Base-by-base conservation (phyloP, 2,888 invertebrate genomes). In the Homarus gammarus region DNA sequence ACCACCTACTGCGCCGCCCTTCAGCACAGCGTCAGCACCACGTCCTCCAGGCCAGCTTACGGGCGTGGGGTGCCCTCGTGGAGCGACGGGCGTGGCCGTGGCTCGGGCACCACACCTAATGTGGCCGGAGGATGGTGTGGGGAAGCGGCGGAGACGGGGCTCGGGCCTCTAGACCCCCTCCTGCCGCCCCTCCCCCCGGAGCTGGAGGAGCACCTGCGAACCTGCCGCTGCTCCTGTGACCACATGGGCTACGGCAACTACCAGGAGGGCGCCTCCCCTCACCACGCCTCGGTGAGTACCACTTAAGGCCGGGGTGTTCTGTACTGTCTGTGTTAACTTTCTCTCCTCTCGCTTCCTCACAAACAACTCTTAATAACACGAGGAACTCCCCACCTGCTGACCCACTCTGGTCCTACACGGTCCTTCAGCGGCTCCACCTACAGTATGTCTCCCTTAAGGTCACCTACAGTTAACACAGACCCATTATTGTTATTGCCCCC, bases 191-290 rank as follows among this genome's bases (percentile, higher is more conserved):
- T 90, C 22, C 90, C 90, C 10, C 86, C 90, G 1, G 90, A 90
- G 75, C 77, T 90, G 79, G 86, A 90, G 68, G 90, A 90, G 33
- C 90, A 90, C 83, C 90, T 90, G 81, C 81, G 90, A 15, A 86
- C 86, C 68, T 90, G 90, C 31, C 72, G 90, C 27, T 90, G 90
- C 79, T 82, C 90, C 82, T 90, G 90, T 49, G 81, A 90, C 70
- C 90, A 90, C 82, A 85, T 90, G 82, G 90, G 90, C 22, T 90
- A 90, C 90, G 90, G 90, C 10, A 86, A 90, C 56, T 86, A 86
- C 68, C 75, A 79, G 73, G 61, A 72, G 27, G 64, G 49, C 12
- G 44, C 49, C 64, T 44, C 70, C 22, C 79, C 84, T 12, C 83
- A 64, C 33, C 83, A 83, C 70, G 15, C 83, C 49, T 83, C 83